Evolutionary conservation across 1,140 invertebrate genomes (phyloP).

Genomic region (Drosophila nebulosa): DNA sequence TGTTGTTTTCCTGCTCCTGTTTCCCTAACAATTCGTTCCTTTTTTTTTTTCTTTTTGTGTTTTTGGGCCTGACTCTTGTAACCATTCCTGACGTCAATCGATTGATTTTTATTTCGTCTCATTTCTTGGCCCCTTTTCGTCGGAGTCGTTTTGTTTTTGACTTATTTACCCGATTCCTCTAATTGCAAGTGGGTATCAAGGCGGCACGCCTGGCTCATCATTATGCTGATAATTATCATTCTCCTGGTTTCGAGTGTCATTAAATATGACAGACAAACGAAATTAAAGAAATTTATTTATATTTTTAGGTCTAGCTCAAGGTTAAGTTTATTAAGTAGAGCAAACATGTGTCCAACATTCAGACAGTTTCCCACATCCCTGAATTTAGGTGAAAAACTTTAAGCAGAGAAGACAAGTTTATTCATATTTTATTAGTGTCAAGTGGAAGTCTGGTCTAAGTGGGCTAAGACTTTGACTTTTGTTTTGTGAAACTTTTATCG

Average conservation of each 20-base stretch:
- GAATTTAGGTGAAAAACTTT: background rate
- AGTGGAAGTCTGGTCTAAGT: no score
- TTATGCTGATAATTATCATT: slow-evolving; percentile 22
- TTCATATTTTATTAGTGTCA: no score
- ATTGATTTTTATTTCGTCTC: slow-evolving; percentile 51
- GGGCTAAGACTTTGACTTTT: no score
- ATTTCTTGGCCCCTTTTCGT: background rate
- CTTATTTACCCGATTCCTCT: slow-evolving; percentile 24
- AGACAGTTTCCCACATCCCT: background rate
- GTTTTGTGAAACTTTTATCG: no score
- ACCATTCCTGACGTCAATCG: slow-evolving; percentile 67
- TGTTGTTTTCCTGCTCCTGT: slow-evolving; percentile 17
- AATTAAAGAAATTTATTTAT: background rate
- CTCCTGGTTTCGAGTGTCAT: slow-evolving; percentile 19
- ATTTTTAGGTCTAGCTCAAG: background rate
- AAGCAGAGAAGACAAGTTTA: background rate
- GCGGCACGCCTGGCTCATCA: slow-evolving; percentile 43
- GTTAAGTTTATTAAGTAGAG: background rate
- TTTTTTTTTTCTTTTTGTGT: background rate
- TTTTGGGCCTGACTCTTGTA: slow-evolving; percentile 26
- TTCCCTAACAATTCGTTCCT: no score
- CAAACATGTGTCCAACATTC: background rate
- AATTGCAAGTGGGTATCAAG: slow-evolving; percentile 37
- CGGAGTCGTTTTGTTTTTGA: background rate
- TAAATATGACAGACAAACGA: slow-evolving; percentile 67